Conservation (phyloP, 2,113 vertebrate genomes). For the Phalacrocorax pelagicus region DNA sequence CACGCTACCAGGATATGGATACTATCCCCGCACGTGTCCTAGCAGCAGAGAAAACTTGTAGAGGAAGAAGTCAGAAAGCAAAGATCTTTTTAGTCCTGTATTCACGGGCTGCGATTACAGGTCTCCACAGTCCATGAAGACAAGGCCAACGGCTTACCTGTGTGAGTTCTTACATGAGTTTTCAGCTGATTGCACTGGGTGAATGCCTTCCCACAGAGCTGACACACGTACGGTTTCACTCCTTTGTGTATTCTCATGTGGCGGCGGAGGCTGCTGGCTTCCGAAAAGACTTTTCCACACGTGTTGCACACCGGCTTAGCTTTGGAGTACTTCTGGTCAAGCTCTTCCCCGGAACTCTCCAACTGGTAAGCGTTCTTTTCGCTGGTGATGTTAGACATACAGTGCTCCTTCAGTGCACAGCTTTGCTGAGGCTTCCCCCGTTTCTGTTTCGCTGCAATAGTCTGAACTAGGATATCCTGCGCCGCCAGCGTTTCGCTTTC, state of each 20-base stretch:
- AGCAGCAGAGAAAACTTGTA: background rate
- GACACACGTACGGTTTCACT: conserved; percentile 93
- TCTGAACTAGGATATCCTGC: conserved; percentile 71
- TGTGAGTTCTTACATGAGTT: conserved; percentile 96
- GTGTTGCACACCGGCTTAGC: conserved; percentile 86
- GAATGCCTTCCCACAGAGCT: conserved; percentile 94
- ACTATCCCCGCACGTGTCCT: rapidly evolving
- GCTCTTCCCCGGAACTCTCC: conserved; percentile 67
- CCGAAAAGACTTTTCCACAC: conserved; percentile 91
- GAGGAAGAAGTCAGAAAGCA: background rate
- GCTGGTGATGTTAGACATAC: conserved; percentile 70
- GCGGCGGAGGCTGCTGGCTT: conserved; percentile 90
- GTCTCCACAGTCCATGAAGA: background rate
- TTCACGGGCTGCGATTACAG: background rate
- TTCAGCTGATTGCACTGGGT: conserved; percentile 97
- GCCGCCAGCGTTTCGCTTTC: conserved; percentile 69
- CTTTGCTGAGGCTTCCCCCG: conserved; percentile 65
- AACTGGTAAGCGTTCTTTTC: conserved; percentile 69
- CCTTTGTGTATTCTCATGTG: conserved; percentile 98
- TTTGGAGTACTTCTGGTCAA: conserved; percentile 79
- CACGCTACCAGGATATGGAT: background rate
- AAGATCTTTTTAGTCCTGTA: background rate
- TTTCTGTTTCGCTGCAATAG: conserved; percentile 68
- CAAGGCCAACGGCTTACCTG: conserved; percentile 80
- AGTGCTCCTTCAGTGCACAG: conserved; percentile 71